phyloP scores from a whole-genome alignment of 2,888 invertebrate genomes.

The Halictus ligatus region DNA sequence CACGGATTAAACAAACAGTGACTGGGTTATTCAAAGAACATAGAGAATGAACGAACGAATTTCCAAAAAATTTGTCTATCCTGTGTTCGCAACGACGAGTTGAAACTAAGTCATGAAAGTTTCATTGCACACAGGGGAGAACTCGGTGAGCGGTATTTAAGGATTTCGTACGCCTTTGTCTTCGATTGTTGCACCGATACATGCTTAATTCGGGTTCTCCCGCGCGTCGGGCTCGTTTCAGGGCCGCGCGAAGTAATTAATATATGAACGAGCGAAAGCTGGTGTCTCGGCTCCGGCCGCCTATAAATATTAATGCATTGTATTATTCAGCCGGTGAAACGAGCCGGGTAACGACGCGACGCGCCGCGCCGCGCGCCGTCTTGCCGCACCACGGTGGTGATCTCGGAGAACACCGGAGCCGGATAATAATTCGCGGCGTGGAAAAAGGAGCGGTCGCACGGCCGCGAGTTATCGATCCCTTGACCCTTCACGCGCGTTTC shows the following conservation, averaged over 20 bases:
- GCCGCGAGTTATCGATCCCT: conserved; percentile 22
- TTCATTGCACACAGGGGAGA: neutral
- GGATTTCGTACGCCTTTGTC: neutral
- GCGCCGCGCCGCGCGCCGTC: neutral
- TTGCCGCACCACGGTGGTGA: conserved; percentile 35
- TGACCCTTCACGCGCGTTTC: conserved; percentile 3
- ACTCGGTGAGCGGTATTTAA: neutral
- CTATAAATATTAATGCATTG: conserved; percentile 79
- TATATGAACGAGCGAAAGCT: conserved; percentile 77
- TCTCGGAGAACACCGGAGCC: conserved; percentile 58
- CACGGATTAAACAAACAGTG: neutral
- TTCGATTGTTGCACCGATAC: neutral
- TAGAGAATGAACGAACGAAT: neutral
- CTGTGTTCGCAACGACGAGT: neutral
- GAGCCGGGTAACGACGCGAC: conserved; percentile 64
- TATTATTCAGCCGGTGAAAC: conserved; percentile 69
- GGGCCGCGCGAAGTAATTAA: conserved; percentile 76
- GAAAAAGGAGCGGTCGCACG: conserved; percentile 6
- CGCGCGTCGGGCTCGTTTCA: conserved; percentile 19
- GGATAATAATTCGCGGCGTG: conserved; percentile 26
- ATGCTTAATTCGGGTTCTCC: conserved; percentile 21
- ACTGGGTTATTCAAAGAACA: neutral
- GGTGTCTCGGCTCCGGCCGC: conserved; percentile 54
- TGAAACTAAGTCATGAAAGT: neutral
- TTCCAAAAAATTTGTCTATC: neutral